Evolutionary conservation across 2,113 vertebrate genomes (phyloP), one percentile per base, ranked within the genome.

Genomic region (Emydura subglobosa): DNA sequence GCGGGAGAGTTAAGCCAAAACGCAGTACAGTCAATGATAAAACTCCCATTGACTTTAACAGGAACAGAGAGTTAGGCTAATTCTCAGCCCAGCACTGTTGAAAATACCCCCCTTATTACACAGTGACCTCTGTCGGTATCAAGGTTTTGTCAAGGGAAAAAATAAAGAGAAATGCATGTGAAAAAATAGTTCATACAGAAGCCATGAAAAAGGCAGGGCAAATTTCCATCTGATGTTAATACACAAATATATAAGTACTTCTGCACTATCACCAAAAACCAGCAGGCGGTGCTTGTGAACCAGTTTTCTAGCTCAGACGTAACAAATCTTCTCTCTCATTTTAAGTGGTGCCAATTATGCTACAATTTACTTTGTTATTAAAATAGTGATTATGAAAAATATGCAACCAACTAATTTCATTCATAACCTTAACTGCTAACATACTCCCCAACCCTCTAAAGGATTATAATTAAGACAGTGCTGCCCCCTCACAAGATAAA

Each of bases 251-350:
- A 1, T 10, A 5, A 82, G 94, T 87, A 50, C 51, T 88, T 90
- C 91, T 98, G 98, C 96, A 98, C 61, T 98, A 87, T 96, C 90
- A 82, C 85, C 89, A 39, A 25, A 51, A 85, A 79, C 98, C 98
- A 98, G 97, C 95, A 98, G 98, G 97, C 93, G 97, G 98, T 91
- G 97, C 96, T 53, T 89, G 90, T 8, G 10, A 92, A 97, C 89
- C 95, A 94, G 59, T 83, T 97, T 98, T 94, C 93, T 79, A 54
- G 29, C 21, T 49, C 25, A 50, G 49, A 57, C 44, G 42, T 39
- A 22, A 31, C 3, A 19, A 76, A 6, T 1, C 14, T 49, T 3
- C 1, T 16, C 29, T 84, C 72, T 76, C 74, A 5, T n/a, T 61
- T 68, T 65, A 87, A 95, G 84, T 78, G 89, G 94, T 92, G 90